Base-by-base conservation (phyloP, 37 sponge, comb jelly and placozoan species). In the Trichoplax adhaerens region DNA sequence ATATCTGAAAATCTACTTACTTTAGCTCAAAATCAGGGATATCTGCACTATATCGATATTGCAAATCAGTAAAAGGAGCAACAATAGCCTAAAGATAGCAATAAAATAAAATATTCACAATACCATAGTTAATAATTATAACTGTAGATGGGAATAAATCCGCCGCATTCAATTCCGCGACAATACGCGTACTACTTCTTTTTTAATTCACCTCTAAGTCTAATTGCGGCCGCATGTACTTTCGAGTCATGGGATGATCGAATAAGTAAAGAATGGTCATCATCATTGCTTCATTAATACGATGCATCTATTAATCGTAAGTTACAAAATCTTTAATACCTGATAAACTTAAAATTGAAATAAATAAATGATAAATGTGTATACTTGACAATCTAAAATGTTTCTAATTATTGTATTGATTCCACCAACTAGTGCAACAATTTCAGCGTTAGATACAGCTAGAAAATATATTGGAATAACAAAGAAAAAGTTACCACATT, bases 1-100 rank as follows among this genome's bases (percentile, higher is more conserved):
- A 29, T 29, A 29, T 29, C 29, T 29, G 29, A 29, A 29, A 29
- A 29, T 29, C 8, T 66, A 29, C 58, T 1, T 2, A 1, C 46
- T 62, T 0, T 7, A 2, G 56, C 1, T 48, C 29, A 8, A 46
- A 50, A 50, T 68, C 55, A 29, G n/a, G 1, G 0, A 77, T 77
- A 0, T 73, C 70, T 0, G 59, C 66, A 8, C 53, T 57, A 72
- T 62, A 65, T 1, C 74, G 29, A 56, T 80, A 87, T 60, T 87
- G 84, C 0, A 83, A 69, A 72, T 87, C 88, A 8, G 88, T 87
- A 67, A 87, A 78, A 48, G 88, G 88, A 50, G 88, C 88, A 54
- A 87, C 65, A 6, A 87, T 48, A 51, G 58, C 65, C 81, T 82
- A 64, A 46, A 70, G 64, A 54, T 54, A 52, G 54, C 2, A 48